These are phyloP conservation scores for Sarcophilus harrisii DNA, from an alignment of 2,797 vertebrate genomes.

Conservation along the genomic window DNA sequence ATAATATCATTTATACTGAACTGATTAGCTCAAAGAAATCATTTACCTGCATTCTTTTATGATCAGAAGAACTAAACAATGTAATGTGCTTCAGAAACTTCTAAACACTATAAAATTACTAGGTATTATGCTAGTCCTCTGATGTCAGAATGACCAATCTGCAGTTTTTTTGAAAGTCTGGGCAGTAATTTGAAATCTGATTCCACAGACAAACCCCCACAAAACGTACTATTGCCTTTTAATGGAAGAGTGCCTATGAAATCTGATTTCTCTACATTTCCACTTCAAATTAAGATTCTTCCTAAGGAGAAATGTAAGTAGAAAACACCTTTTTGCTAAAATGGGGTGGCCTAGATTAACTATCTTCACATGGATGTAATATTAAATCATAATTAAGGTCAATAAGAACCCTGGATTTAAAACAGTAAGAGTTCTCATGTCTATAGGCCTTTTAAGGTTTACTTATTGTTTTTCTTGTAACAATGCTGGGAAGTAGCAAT, in stretches of 20 bases:
- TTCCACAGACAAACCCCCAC: not conserved
- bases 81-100: not conserved
- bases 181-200: not conserved
- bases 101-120: not conserved
- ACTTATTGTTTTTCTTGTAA: not conserved
- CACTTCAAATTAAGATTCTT: not conserved
- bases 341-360: not conserved
- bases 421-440: not conserved
- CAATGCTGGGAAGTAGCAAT: not conserved
- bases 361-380: not conserved
- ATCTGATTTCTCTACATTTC: not conserved
- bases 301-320: not conserved
- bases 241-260: not conserved
- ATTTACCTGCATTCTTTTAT: not conserved
- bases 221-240: not conserved
- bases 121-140: not conserved
- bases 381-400: not conserved
- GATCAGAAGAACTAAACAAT: not conserved
- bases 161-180: fast-evolving
- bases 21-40: not conserved
- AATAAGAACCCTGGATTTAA: not conserved
- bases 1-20: not conserved
- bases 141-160: not conserved
- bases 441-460: not conserved
- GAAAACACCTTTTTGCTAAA: not conserved